Conservation (phyloP, 2,888 invertebrate genomes). For the Philopedon plagiatum region DNA sequence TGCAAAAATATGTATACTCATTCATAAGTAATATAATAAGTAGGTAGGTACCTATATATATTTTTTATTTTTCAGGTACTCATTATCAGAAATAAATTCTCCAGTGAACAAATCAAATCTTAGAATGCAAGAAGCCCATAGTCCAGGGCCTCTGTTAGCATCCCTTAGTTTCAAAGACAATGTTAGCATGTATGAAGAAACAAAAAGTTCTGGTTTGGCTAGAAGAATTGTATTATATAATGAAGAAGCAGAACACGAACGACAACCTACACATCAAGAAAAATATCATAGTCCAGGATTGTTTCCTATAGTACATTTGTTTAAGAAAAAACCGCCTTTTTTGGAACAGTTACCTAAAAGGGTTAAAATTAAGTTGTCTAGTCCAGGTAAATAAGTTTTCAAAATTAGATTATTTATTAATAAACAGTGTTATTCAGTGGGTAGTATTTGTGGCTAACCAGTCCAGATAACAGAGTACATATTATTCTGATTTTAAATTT, state of each 20-base stretch:
- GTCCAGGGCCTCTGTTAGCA: slow-evolving; percentile 67
- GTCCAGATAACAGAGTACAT: no score
- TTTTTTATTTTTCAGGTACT: slow-evolving; percentile 54
- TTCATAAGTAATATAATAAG: slow-evolving; percentile 1
- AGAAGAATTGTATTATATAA: slow-evolving; percentile 71
- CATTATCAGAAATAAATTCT: slow-evolving; percentile 56
- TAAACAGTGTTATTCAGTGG: no score
- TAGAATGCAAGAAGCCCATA: slow-evolving; percentile 51
- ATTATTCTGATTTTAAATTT: no score
- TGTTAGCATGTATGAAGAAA: slow-evolving; percentile 70
- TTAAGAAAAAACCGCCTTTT: slow-evolving; percentile 66
- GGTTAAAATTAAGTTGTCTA: slow-evolving; percentile 62
- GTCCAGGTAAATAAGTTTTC: slow-evolving; percentile 58
- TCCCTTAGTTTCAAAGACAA: slow-evolving; percentile 70
- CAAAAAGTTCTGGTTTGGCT: slow-evolving; percentile 71
- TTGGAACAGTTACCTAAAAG: slow-evolving; percentile 61
- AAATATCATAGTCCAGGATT: slow-evolving; percentile 69
- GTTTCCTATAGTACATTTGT: slow-evolving; percentile 71
- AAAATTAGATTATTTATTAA: no score
- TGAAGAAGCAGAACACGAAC: slow-evolving; percentile 61
- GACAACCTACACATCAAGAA: slow-evolving; percentile 62
- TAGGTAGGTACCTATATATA: not conserved
- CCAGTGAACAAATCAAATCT: slow-evolving; percentile 47
- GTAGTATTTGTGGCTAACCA: no score
- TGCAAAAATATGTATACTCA: no score